Percentiles rank a stretch among this genome's conserved stretches.
Evolutionary conservation across 2,113 vertebrate genomes (phyloP).

Genomic region (Acanthisitta chloris): DNA sequence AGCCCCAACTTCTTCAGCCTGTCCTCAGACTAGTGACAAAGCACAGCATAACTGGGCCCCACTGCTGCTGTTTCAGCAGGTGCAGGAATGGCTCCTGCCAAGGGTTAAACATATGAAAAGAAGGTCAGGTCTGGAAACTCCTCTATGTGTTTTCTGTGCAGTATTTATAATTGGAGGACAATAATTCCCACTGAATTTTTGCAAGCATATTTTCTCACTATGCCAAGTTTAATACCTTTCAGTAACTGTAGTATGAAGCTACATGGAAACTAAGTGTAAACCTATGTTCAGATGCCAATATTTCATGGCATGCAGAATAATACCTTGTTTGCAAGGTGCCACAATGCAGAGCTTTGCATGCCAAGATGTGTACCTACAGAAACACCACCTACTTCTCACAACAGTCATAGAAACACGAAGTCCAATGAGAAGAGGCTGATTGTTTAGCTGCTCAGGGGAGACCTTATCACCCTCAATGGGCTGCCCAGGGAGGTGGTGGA

Average conservation of each 20-base stretch:
- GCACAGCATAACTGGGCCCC: background rate
- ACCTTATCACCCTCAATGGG: too few species aligned
- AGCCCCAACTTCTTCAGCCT: too few species aligned
- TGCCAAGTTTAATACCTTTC: background rate
- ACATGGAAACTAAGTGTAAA: background rate
- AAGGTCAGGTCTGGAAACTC: background rate
- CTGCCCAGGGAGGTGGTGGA: too few species aligned
- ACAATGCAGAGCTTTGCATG: background rate
- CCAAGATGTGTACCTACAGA: background rate
- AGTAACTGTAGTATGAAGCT: background rate
- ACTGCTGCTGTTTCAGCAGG: background rate
- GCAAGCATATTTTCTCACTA: background rate
- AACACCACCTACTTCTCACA: background rate
- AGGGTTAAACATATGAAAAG: background rate
- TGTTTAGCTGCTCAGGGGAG: too few species aligned
- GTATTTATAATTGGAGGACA: background rate
- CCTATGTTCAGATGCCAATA: background rate
- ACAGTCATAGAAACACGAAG: rapidly evolving
- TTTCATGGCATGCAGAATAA: background rate
- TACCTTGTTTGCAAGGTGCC: background rate
- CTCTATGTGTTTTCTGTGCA: background rate
- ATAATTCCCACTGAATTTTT: background rate
- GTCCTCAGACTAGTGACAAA: too few species aligned
- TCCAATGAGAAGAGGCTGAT: too few species aligned
- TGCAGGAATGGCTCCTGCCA: background rate